Evolutionary conservation across 2,113 vertebrate species (phyloP).

Genomic region (Tenebrosternarchus preto): DNA sequence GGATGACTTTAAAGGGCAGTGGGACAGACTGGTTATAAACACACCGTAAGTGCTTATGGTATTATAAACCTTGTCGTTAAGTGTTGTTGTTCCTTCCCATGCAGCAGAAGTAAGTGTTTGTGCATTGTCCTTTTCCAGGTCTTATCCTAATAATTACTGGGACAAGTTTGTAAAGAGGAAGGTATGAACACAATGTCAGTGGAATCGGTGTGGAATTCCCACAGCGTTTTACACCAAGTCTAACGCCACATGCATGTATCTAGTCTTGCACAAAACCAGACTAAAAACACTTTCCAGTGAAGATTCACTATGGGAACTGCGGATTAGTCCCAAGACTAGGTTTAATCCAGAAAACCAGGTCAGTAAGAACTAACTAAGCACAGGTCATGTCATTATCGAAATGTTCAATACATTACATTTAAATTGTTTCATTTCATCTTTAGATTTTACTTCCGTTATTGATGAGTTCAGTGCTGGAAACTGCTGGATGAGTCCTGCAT

Average conservation of each 20-base stretch:
- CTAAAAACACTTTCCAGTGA: too few species aligned
- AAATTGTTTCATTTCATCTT: too few species aligned
- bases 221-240: neutral
- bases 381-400: too few species aligned
- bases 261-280: too few species aligned
- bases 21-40: conserved; percentile 93
- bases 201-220: neutral
- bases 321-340: too few species aligned
- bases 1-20: conserved; percentile 96
- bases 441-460: too few species aligned
- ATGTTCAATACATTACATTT: too few species aligned
- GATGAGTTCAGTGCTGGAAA: too few species aligned
- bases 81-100: neutral
- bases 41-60: conserved; percentile 82
- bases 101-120: neutral
- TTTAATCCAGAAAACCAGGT: too few species aligned
- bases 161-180: conserved; percentile 96
- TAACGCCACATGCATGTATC: neutral
- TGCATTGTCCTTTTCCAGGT: conserved; percentile 72
- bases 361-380: too few species aligned
- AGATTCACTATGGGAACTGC: too few species aligned
- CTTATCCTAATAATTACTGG: conserved; percentile 97
- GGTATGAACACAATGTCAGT: conserved; percentile 61
- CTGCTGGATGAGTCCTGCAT: too few species aligned
- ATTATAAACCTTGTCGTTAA: neutral